Base-by-base conservation (phyloP, 2,888 invertebrate genomes). In the Xylota segnis region DNA sequence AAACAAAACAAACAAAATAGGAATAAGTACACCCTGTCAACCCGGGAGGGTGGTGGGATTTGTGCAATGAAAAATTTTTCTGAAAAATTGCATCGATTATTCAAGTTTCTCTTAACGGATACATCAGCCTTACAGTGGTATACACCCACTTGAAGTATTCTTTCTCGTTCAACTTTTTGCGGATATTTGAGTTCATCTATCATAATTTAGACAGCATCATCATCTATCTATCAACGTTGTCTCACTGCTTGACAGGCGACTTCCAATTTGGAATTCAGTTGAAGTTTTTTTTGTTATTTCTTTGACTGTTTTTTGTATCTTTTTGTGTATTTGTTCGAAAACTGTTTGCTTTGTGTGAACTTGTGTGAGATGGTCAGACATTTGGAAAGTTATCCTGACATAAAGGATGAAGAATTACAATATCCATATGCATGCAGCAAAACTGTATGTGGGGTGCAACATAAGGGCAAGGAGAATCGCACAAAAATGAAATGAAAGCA, bases 151-250 rank as follows among this genome's bases (percentile, higher is more conserved):
- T 10, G 12, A 12, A 12, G n/a, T n/a, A n/a, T 23, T n/a, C 0
- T 29, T 6, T 29, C 29, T 58, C n/a, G 1, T 2, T 10, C 9
- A 37, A 37, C 37, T 9, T 37, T 37, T n/a, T 37, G 59, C 29
- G 14, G 58, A 70, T 63, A 34, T 54, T 61, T 45, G 59, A 61
- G 83, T 83, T 83, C 77, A 77, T 82, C 71, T 61, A 66, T 83
- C 72, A 83, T 65, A 77, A 77, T 72, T 83, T 77, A 47, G 59
- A 77, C 83, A 77, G 83, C 66, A 72, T 66, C 83, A 83, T 76
- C 65, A 58, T 83, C 66, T 14, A 52, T 66, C 66, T 83, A 52
- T 77, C 71, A 45, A 52, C n/a, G 23, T 58, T 58, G 58, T 40
- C 58, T 9, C 40, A n/a, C 50, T 23, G 47, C 27, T 52, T 9